phyloP scores from a whole-genome alignment of 2,888 invertebrate genomes.

The Terebella lapidaria region DNA sequence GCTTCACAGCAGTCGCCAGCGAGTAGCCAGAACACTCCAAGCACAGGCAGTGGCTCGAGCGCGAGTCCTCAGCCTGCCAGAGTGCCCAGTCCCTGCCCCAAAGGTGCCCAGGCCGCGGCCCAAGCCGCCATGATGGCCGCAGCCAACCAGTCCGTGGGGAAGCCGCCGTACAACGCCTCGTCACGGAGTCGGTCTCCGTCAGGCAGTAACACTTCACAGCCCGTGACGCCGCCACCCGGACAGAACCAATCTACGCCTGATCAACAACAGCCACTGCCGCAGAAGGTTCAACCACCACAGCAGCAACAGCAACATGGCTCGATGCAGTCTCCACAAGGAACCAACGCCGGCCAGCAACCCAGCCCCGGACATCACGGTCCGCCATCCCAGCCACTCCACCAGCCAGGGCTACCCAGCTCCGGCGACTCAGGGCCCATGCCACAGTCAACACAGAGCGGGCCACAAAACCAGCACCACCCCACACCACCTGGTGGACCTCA shows the following conservation, averaged over 20 bases:
- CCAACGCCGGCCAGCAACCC: not conserved
- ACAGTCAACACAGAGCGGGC: no score
- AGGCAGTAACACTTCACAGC: not conserved
- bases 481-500: not conserved
- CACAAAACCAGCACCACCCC: not conserved
- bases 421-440: no score
- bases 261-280: not conserved
- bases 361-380: not conserved
- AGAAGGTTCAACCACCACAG: not conserved
- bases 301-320: no score
- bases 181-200: not conserved
- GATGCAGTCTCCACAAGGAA: no score
- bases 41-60: not conserved
- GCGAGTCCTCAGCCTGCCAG: not conserved
- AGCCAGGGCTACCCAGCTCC: not conserved
- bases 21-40: not conserved
- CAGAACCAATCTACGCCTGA: no score
- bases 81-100: conserved; percentile 24
- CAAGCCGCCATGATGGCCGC: conserved; percentile 47
- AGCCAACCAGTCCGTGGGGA: conserved; percentile 31
- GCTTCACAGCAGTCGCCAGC: not conserved
- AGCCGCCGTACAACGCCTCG: not conserved
- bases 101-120: conserved; percentile 48
- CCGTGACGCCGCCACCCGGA: no score
- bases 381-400: not conserved